Percentiles rank a stretch among this genome's conserved stretches.
phyloP scores from a whole-genome alignment of 2,113 vertebrate species.

The Burhinus bistriatus region DNA sequence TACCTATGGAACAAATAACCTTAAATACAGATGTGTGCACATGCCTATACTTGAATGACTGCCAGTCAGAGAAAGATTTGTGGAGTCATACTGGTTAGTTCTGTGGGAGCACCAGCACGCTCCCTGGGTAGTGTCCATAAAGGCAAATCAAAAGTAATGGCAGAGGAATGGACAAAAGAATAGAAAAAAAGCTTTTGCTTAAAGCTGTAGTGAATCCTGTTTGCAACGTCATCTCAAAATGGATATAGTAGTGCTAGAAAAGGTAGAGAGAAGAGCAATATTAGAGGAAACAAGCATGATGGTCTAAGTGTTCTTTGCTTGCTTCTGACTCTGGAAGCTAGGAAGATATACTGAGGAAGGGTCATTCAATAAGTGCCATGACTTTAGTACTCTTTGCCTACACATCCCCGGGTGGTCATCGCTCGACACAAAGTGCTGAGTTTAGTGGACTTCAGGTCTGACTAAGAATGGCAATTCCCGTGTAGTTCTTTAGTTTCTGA shows the following conservation, averaged over 20 bases:
- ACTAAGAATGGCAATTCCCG: background rate
- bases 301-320: background rate
- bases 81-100: background rate
- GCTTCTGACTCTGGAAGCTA: background rate
- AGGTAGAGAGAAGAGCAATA: background rate
- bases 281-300: background rate
- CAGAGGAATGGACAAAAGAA: background rate
- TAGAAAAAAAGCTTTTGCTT: background rate
- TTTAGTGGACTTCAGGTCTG: background rate
- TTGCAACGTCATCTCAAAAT: background rate
- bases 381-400: background rate
- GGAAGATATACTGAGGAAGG: background rate
- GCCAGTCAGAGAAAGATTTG: background rate
- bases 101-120: fast-evolving
- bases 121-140: background rate
- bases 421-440: background rate
- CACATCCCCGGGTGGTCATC: background rate
- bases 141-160: background rate
- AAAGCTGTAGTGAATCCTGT: background rate
- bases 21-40: background rate
- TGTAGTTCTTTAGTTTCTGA: background rate
- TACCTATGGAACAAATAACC: background rate
- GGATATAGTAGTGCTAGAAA: background rate
- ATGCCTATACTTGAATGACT: background rate
- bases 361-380: background rate